Base-by-base conservation (phyloP, 2,797 vertebrate species). In the Dromococcyx pavoninus region DNA sequence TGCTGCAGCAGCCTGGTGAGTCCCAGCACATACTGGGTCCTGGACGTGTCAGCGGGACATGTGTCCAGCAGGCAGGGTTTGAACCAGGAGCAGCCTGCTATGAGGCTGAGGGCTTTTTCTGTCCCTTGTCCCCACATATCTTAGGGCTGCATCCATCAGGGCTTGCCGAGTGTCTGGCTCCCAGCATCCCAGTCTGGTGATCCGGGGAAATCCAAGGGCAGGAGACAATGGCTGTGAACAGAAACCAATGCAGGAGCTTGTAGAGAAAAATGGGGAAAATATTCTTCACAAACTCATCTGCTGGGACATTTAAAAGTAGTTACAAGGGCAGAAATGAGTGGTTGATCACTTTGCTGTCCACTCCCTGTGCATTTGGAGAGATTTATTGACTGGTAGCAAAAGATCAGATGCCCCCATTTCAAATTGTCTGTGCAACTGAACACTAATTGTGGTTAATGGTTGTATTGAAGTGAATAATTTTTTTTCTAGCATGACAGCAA, bases 361-460 rank as follows among this genome's bases (percentile, higher is more conserved):
- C 44, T 90, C 80, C 76, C 46, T 25, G 62, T 15, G 73, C 17
- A 28, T n/a, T 91, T 88, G 32, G 33, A 35, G 83, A 95, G 88
- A 94, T 95, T 94, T 95, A 95, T 84, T 58, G 54, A 37, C 77
- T 93, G 74, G 86, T 75, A 91, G 88, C 92, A 90, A 90, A 69
- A 69, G 88, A 95, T 86, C 80, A 86, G 62, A 92, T 69, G 54
- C 62, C 46, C 35, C 57, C 5, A 4, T 65, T 86, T 66, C 83
- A 74, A 44, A 90, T 10, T 73, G 32, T 67, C 88, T 80, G 61
- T 93, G 88, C 58, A 51, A 54, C 39, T 65, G 86, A 93, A 70
- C 71, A 43, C 91, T 96, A 95, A 95, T 94, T 95, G 81, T 65
- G 37, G 91, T 88, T 95, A 94, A 96, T 88, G 74, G 83, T 72